phyloP scores from a whole-genome alignment of 2,113 vertebrate species.

The Corythaixoides concolor region DNA sequence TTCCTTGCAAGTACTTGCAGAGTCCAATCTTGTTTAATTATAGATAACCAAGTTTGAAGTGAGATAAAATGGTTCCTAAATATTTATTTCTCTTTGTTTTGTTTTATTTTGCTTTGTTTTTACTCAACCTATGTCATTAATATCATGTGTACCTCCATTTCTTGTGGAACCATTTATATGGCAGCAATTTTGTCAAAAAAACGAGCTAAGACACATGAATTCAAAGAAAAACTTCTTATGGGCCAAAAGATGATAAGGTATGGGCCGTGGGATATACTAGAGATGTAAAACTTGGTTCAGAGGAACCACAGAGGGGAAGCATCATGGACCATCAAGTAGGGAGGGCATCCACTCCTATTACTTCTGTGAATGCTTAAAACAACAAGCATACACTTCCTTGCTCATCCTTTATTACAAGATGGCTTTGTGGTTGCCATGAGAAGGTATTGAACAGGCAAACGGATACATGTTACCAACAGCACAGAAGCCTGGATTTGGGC shows the following conservation, averaged over 20 bases:
- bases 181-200: background rate
- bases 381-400: background rate
- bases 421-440: background rate
- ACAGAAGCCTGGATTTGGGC: background rate
- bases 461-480: background rate
- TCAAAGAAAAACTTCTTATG: background rate
- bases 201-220: rapidly evolving
- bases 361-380: background rate
- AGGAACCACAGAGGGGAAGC: background rate
- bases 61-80: background rate
- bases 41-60: background rate
- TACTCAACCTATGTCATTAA: background rate
- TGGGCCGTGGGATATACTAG: background rate
- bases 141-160: background rate
- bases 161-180: background rate
- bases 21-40: background rate
- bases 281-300: rapidly evolving
- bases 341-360: background rate
- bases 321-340: no score
- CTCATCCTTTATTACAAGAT: background rate
- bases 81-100: background rate
- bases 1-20: background rate
- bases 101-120: no score
- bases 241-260: background rate
- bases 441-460: background rate